phyloP scores from a whole-genome alignment of 2,888 invertebrate genomes.

The Trachelus iudaicus region DNA sequence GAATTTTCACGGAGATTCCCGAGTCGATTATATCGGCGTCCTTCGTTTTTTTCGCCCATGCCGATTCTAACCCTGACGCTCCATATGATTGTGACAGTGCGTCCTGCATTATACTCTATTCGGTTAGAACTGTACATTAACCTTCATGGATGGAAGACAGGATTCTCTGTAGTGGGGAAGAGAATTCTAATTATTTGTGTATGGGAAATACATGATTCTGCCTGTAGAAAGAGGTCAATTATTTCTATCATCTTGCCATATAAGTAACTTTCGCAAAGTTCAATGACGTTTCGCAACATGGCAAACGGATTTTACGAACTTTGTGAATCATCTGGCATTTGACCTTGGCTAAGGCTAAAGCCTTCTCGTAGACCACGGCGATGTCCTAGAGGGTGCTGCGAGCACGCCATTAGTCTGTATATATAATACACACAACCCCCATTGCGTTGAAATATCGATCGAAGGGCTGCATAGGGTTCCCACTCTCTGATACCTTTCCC shows the following conservation, averaged over 20 bases:
- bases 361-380: constrained; percentile 15
- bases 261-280: constrained; percentile 6
- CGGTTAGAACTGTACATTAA: background rate
- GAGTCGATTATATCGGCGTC: background rate
- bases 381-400: constrained; percentile 33
- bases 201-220: background rate
- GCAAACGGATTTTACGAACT: background rate
- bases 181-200: background rate
- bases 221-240: background rate
- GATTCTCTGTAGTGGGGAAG: background rate
- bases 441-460: constrained; percentile 43
- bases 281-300: constrained; percentile 21
- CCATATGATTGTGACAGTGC: background rate
- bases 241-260: constrained; percentile 5
- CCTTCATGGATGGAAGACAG: background rate
- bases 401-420: background rate
- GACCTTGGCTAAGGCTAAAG: constrained; percentile 28
- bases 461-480: constrained; percentile 36
- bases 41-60: background rate
- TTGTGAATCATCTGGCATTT: constrained; percentile 29
- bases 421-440: constrained; percentile 31
- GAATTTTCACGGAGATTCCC: background rate
- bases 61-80: background rate
- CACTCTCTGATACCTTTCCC: constrained; percentile 3
- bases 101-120: background rate